Conservation (phyloP, 2,113 vertebrate genomes). For the Mohoua ochrocephala region DNA sequence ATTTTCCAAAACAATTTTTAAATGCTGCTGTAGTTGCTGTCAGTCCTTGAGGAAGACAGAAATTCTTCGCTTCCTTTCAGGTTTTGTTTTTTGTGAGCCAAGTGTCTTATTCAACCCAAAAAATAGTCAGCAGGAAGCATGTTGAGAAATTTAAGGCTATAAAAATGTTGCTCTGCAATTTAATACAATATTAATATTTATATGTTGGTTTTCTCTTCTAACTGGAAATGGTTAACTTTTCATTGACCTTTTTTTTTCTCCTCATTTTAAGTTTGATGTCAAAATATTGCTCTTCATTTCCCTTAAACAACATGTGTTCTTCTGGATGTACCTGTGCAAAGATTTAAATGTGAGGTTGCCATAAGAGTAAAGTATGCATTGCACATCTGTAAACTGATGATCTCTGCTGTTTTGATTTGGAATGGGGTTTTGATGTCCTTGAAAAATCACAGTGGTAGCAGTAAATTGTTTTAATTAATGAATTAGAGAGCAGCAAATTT, state of each 20-base stretch:
- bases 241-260: background rate
- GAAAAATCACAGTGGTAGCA: constrained; percentile 64
- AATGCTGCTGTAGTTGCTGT: background rate
- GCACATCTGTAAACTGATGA: constrained; percentile 53
- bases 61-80: background rate
- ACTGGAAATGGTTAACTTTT: background rate
- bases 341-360: constrained; percentile 15
- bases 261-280: background rate
- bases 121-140: background rate
- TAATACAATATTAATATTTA: background rate
- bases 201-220: background rate
- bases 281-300: background rate
- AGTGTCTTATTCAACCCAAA: background rate
- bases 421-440: constrained; percentile 71
- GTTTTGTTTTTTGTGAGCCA: background rate
- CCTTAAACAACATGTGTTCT: background rate
- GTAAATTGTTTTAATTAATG: constrained; percentile 76
- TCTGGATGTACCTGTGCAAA: background rate
- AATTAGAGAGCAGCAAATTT: constrained; percentile 48
- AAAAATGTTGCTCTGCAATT: background rate
- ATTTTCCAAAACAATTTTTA: background rate
- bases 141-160: background rate
- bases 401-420: constrained; percentile 63
- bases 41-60: fast-evolving
- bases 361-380: constrained; percentile 13